These are phyloP conservation scores for Stictocephala bisonia DNA, from an alignment of 2,888 invertebrate genomes.

Conservation along the genomic window DNA sequence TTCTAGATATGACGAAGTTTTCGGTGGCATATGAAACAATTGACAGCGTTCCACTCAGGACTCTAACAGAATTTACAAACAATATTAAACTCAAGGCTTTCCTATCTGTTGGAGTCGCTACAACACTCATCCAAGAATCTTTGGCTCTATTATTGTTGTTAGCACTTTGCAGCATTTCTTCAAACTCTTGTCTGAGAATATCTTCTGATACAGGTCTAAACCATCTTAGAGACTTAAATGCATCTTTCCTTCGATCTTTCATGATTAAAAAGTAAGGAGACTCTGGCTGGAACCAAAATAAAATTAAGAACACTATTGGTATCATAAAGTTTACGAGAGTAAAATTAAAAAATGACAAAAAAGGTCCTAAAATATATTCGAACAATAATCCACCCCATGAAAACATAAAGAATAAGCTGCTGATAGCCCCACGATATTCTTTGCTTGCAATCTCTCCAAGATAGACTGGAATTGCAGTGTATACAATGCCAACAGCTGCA, in stretches of 20 bases:
- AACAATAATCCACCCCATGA: slow-evolving; percentile 52
- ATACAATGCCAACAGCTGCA: slow-evolving; percentile 53
- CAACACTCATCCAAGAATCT: slow-evolving; percentile 40
- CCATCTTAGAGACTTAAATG: slow-evolving; percentile 44
- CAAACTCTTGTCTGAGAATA: slow-evolving; percentile 60
- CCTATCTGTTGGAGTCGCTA: slow-evolving; percentile 3
- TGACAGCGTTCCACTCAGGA: slow-evolving; percentile 41
- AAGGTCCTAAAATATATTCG: slow-evolving; percentile 51
- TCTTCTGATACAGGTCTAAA: slow-evolving; percentile 62
- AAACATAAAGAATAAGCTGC: slow-evolving; percentile 53
- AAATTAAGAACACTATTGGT: slow-evolving; percentile 37
- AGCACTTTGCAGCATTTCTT: slow-evolving; percentile 32
- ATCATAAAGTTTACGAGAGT: slow-evolving; percentile 64
- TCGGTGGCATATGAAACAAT: slow-evolving; percentile 46
- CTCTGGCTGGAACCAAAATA: slow-evolving; percentile 47
- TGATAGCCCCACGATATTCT: slow-evolving; percentile 53
- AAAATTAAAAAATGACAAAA: slow-evolving; percentile 63
- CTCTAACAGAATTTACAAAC: slow-evolving; percentile 40
- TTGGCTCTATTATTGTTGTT: slow-evolving; percentile 39
- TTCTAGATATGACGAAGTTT: slow-evolving; percentile 29
- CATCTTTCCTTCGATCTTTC: slow-evolving; percentile 36
- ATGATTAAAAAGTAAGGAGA: slow-evolving; percentile 51
- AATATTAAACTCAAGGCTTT: slow-evolving; percentile 47
- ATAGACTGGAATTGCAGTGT: slow-evolving; percentile 55
- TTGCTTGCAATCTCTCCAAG: slow-evolving; percentile 56